phyloP scores from a whole-genome alignment of 1,140 invertebrate genomes.

The Limonius californicus region DNA sequence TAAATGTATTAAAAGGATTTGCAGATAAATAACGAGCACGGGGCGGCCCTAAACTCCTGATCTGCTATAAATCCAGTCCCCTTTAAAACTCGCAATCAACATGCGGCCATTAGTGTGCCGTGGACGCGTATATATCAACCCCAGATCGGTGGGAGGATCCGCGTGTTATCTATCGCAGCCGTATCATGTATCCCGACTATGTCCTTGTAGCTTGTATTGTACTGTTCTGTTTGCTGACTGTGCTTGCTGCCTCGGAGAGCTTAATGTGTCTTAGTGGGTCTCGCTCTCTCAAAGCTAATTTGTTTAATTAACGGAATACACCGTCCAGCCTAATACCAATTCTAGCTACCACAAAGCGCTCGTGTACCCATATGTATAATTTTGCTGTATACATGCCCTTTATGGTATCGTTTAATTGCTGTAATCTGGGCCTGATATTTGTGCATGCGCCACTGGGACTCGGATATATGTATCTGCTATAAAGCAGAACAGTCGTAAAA shows the following conservation, averaged over 20 bases:
- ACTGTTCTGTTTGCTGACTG: too few species aligned
- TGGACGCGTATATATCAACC: constrained; percentile 39
- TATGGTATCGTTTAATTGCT: too few species aligned
- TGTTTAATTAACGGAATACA: constrained; percentile 2
- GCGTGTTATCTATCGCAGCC: constrained; percentile 35
- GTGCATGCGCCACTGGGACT: too few species aligned
- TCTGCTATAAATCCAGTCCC: constrained; percentile 40
- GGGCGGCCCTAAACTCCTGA: constrained; percentile 32
- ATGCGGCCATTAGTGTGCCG: constrained; percentile 42
- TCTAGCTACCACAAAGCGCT: too few species aligned
- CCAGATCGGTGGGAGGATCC: constrained; percentile 33
- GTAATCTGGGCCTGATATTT: too few species aligned
- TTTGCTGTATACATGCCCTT: too few species aligned
- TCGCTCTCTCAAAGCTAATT: background rate
- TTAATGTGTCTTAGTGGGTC: too few species aligned
- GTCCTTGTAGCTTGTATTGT: background rate
- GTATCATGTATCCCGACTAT: constrained; percentile 20
- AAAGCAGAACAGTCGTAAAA: too few species aligned
- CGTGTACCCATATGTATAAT: too few species aligned
- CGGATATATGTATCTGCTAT: too few species aligned
- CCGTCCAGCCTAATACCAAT: too few species aligned
- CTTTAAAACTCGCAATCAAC: constrained; percentile 44
- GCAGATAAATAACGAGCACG: constrained; percentile 38
- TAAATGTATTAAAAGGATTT: constrained; percentile 40
- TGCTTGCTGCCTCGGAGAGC: too few species aligned